These are phyloP conservation scores for Agrotis puta DNA, from an alignment of 2,888 invertebrate species.

Conservation along the genomic window DNA sequence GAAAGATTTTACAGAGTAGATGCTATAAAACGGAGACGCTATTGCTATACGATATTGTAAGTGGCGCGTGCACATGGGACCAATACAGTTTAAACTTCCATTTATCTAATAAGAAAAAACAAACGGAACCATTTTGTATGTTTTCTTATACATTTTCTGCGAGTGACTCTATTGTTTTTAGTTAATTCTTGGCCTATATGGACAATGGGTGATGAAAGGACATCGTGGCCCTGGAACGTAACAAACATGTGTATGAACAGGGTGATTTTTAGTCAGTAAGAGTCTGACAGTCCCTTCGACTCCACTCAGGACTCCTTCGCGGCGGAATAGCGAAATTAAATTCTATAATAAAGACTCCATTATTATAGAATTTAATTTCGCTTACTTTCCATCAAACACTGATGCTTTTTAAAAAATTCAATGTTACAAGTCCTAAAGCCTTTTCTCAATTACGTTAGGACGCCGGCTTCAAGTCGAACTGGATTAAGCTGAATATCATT, in stretches of 20 bases:
- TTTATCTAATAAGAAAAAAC: constrained; percentile 53
- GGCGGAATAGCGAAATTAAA: too few relatives aligned
- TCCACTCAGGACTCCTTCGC: too few relatives aligned
- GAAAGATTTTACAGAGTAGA: constrained; percentile 4
- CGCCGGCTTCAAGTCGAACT: too few relatives aligned
- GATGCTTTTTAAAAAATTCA: background rate
- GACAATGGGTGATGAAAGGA: background rate
- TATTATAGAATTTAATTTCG: background rate
- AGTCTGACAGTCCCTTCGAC: too few relatives aligned
- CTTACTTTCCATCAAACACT: background rate
- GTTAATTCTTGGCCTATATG: constrained; percentile 30
- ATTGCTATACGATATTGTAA: constrained; percentile 49
- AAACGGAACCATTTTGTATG: background rate
- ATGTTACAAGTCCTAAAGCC: background rate
- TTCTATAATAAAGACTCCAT: too few relatives aligned
- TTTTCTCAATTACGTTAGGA: too few relatives aligned
- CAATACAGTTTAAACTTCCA: constrained; percentile 40
- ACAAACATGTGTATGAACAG: too few relatives aligned
- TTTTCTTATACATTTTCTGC: constrained; percentile 19
- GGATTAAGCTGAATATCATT: too few relatives aligned
- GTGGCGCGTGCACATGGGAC: constrained; percentile 55
- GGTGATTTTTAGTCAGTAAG: too few relatives aligned
- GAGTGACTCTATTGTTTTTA: constrained; percentile 5
- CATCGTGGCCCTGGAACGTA: background rate
- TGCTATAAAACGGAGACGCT: constrained; percentile 38